phyloP scores from a whole-genome alignment of 2,888 invertebrate genomes.

The Ophonus ardosiacus region DNA sequence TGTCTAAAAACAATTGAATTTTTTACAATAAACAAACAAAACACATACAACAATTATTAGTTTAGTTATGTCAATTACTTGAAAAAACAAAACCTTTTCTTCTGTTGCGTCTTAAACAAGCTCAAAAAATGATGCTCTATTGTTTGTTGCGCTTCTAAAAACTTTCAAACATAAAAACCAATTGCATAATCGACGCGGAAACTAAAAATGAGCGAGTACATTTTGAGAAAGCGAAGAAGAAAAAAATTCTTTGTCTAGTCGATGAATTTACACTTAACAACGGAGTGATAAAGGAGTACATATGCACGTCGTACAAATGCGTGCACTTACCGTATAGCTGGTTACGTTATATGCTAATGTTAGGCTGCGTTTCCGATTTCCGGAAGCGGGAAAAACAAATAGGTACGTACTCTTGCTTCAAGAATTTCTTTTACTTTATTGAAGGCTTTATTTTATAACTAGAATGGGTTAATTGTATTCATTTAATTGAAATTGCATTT shows the following conservation, averaged over 20 bases:
- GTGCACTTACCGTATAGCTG: background rate
- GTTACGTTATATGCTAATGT: slow-evolving; percentile 9
- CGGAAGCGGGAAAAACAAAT: background rate
- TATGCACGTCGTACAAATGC: background rate
- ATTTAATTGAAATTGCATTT: too few relatives aligned
- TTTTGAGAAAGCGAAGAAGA: slow-evolving; percentile 36
- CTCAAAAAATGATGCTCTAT: slow-evolving; percentile 6
- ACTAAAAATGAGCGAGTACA: slow-evolving; percentile 16
- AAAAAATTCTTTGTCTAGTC: slow-evolving; percentile 36
- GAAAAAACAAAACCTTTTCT: background rate
- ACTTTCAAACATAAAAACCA: slow-evolving; percentile 44
- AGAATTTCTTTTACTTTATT: too few relatives aligned
- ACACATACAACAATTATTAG: background rate
- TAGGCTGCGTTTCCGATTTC: background rate
- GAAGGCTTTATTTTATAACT: too few relatives aligned
- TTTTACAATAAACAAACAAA: background rate
- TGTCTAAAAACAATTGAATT: background rate
- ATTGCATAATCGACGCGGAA: slow-evolving; percentile 36
- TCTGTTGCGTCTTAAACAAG: slow-evolving; percentile 3
- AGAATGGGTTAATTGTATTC: too few relatives aligned
- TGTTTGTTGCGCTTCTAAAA: slow-evolving; percentile 24
- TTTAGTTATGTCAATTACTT: background rate
- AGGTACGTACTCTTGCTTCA: background rate
- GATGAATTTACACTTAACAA: background rate
- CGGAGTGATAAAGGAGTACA: background rate